Base-by-base conservation (phyloP, 2,113 vertebrate genomes). In the Gavialis gangeticus region DNA sequence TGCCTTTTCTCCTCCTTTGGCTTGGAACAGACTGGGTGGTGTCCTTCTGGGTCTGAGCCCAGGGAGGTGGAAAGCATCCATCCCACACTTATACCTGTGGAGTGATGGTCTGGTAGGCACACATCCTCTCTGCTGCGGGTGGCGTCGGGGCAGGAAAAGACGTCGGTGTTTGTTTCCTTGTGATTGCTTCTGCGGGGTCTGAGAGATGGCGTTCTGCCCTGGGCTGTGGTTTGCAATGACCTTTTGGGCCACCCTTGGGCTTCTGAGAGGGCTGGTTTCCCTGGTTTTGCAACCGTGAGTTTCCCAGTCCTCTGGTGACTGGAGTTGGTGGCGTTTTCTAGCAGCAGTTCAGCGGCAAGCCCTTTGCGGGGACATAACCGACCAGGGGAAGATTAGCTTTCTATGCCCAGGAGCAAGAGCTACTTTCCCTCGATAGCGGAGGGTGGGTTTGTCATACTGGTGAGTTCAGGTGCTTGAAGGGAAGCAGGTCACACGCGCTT, bases 361-460 rank as follows among this genome's bases (percentile, higher is more conserved):
- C 13, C 46, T 73, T 73, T 34, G 46, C 7, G 46, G 46, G 46
- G 46, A 46, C 46, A 46, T 46, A 9, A 46, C 46, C 46, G 46
- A 46, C 8, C 46, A 46, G 46, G 46, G 7, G 9, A 9, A 46
- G 46, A 46, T 46, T 46, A 46, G 46, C 46, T 46, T 46, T 46
- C 46, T 46, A 46, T 9, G 46, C 46, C 6, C 7, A 46, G 46
- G 46, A 13, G 80, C 10, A 12, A 3, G 7, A 1, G 59, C 58
- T 82, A 4, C 0, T 37, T 15, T 1, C 12, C 22, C 56, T 10
- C 2, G 1, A 1, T 59, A 59, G 24, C 5, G 4, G 6, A 24
- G 62, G 66, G 34, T 30, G 22, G n/a, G 67, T 46, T 59, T 5
- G 19, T 58, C 6, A 1, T 24, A 30, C n/a, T 54, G 1, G 18